These are phyloP conservation scores for Pipistrellus pygmaeus DNA, from an alignment of 2,797 vertebrate species.

Conservation along the genomic window DNA sequence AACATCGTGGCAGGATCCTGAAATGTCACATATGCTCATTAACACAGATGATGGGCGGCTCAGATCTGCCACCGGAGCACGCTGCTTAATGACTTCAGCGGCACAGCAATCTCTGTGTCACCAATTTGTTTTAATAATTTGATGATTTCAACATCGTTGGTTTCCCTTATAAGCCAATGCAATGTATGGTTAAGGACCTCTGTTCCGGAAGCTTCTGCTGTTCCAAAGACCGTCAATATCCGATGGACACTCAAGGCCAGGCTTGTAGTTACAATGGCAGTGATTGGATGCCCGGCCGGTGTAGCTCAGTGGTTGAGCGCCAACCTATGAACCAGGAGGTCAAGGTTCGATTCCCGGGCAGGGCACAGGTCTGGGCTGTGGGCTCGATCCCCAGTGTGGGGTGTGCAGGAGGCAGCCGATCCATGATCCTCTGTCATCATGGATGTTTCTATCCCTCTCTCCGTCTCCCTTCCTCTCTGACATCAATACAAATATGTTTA, in stretches of 20 bases:
- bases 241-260: constrained; percentile 2
- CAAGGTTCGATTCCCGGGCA: no score
- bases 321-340: no score
- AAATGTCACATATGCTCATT: constrained; percentile 26
- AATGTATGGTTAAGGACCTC: constrained; percentile 26
- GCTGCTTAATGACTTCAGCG: constrained; percentile 26
- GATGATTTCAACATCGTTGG: constrained; percentile 10
- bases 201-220: constrained; percentile 39
- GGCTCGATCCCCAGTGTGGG: no score
- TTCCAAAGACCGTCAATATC: not conserved
- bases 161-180: not conserved
- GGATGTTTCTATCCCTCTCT: no score
- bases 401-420: no score
- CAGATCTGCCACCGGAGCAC: not conserved
- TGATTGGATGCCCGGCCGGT: not conserved
- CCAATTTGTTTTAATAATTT: constrained; percentile 45
- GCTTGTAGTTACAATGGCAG: constrained; percentile 38
- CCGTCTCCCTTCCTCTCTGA: no score
- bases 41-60: not conserved
- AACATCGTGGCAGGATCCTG: not conserved
- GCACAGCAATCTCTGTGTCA: not conserved
- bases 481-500: no score
- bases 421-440: no score
- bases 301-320: no score
- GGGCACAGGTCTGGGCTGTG: rapidly evolving